Evolutionary conservation across 2,113 vertebrate genomes (phyloP).

Genomic region (Corvus cornix): DNA sequence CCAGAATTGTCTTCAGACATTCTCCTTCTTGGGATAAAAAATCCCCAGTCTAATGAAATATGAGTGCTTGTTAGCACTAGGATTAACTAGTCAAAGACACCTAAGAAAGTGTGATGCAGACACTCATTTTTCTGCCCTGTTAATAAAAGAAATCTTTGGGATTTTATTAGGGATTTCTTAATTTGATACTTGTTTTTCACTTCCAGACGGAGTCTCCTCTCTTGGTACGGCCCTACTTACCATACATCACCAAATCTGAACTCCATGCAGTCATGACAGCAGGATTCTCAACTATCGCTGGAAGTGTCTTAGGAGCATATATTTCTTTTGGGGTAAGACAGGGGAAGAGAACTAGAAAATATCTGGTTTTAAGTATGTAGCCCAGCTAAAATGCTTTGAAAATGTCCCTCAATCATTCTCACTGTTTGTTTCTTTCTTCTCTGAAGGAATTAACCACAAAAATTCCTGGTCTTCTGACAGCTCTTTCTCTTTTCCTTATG

Average conservation of each 20-base stretch:
- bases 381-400: neutral
- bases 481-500: neutral
- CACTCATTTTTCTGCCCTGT: neutral
- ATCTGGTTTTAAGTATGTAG: neutral
- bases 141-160: neutral
- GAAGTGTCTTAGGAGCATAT: conserved; percentile 82
- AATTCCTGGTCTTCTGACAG: neutral
- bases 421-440: neutral
- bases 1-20: neutral
- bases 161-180: neutral
- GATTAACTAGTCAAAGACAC: neutral
- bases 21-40: neutral
- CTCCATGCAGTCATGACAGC: conserved; percentile 87
- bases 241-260: conserved; percentile 79
- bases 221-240: conserved; percentile 80
- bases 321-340: conserved; percentile 87
- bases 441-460: neutral
- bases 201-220: conserved; percentile 83
- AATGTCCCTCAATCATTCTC: neutral
- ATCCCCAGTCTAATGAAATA: neutral
- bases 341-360: neutral
- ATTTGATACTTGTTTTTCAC: neutral
- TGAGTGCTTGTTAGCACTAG: neutral
- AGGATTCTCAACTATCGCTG: conserved; percentile 86
- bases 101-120: neutral